Base-by-base conservation (phyloP, 2,888 invertebrate species). In the Neria commutata region DNA sequence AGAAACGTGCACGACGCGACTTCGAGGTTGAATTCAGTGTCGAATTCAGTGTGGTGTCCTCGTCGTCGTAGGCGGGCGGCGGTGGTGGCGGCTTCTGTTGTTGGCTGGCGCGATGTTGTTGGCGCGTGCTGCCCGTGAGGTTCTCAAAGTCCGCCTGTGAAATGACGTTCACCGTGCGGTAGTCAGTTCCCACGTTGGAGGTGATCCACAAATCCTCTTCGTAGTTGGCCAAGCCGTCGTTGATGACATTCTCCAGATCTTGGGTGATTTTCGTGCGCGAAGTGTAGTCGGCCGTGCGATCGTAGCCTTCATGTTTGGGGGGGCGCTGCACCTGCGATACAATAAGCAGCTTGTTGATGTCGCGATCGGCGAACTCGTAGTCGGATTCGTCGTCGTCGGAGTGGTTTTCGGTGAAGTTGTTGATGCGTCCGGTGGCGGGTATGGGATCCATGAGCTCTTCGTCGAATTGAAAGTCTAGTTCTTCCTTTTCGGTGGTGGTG, bases 381-480 rank as follows among this genome's bases (percentile, higher is more conserved):
- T 95, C 95, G 16, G 89, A 88, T 33, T 94, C 94, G 63, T 88
- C 89, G 24, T 46, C 46, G 76, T 94, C 94, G 87, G 91, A 91
- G 86, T 90, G 91, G 79, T 76, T 89, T 87, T 65, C 81, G 55
- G 82, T 92, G 88, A 84, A 94, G 91, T 65, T 91, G 82, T 94
- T 94, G 51, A 89, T 88, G 61, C 93, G 84, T 17, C 92, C 93
- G 58, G 89, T 88, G 1, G 76, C 76, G 54, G 80, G 80, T 60
- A 91, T 91, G 66, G 91, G 86, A 65, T 94, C 94, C 75, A 77
- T 75, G 64, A 97, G 83, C 81, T 98, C 98, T 84, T 98, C 98
- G 78, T 98, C 98, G 78, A 98, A 94, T 83, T 95, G 94, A 84
- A 98, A 98, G 81, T 96, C 95, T 66, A 97, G 83, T 79, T 96